A percentile compares a stretch with the other conserved stretches of the same genome.
Evolutionary conservation across 2,888 invertebrate genomes (phyloP).

Genomic region (Punctoribates punctum): DNA sequence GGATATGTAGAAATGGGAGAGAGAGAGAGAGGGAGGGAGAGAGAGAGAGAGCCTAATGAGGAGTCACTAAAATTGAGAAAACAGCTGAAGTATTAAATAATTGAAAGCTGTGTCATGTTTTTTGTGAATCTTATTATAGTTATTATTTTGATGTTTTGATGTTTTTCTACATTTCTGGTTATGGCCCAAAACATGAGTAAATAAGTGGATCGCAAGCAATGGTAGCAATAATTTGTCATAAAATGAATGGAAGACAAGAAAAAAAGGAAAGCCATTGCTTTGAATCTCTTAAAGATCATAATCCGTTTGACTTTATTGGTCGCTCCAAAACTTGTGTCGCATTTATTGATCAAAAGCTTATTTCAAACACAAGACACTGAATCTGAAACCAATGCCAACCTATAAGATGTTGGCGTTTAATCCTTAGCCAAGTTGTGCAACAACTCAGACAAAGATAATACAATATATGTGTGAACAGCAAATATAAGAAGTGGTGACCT

Average conservation of each 20-base stretch:
- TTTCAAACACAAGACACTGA: slow-evolving; percentile 12
- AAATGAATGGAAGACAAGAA: slow-evolving; percentile 15
- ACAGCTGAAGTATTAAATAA: slow-evolving; percentile 20
- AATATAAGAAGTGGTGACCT: slow-evolving; percentile 2
- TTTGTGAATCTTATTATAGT: slow-evolving; percentile 28
- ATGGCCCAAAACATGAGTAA: not conserved
- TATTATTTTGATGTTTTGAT: slow-evolving; percentile 21
- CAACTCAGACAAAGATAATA: slow-evolving; percentile 12
- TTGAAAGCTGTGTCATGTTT: slow-evolving; percentile 22
- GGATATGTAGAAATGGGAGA: no score
- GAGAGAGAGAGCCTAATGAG: slow-evolving; percentile 1
- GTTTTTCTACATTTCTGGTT: slow-evolving; percentile 18
- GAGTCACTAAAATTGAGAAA: slow-evolving; percentile 2
- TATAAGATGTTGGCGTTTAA: slow-evolving; percentile 12
- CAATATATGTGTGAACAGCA: not conserved
- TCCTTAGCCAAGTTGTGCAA: slow-evolving; percentile 20
- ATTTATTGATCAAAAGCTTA: slow-evolving; percentile 31
- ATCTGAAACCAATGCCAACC: not conserved
- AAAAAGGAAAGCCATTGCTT: not conserved
- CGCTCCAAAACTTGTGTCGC: slow-evolving; percentile 15
- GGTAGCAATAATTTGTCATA: slow-evolving; percentile 34
- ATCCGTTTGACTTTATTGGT: slow-evolving; percentile 29
- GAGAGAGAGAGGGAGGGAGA: not conserved
- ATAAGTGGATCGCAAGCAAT: not conserved
- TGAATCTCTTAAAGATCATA: slow-evolving; percentile 26